Evolutionary conservation across 2,888 invertebrate genomes (phyloP).

Genomic region (Diarsia mendica): DNA sequence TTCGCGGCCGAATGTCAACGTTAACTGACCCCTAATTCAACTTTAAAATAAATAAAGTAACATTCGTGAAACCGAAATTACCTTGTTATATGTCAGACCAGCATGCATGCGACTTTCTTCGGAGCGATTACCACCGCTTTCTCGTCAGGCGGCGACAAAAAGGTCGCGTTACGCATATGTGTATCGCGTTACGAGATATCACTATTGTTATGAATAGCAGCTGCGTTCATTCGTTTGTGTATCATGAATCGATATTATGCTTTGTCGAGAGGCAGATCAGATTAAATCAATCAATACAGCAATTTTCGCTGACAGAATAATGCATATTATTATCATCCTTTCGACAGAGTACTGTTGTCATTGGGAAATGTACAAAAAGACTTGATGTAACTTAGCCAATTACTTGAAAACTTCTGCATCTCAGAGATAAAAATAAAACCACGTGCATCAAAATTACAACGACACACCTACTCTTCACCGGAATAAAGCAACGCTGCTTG

Average conservation of each 20-base stretch:
- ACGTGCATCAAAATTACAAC: background rate
- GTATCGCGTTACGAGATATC: constrained; percentile 37
- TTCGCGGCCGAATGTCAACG: background rate
- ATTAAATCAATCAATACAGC: background rate
- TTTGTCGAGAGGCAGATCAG: background rate
- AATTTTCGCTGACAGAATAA: background rate
- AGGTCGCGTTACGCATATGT: constrained; percentile 40
- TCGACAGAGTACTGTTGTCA: background rate
- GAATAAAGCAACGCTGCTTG: too few species aligned
- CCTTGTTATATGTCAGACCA: constrained; percentile 28
- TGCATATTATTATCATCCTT: background rate
- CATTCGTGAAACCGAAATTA: constrained; percentile 11
- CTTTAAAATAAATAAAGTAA: background rate
- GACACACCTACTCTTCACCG: background rate
- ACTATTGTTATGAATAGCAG: constrained; percentile 34
- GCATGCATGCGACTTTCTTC: constrained; percentile 41
- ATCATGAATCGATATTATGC: constrained; percentile 16
- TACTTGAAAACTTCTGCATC: background rate
- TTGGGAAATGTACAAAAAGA: background rate
- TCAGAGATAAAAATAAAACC: background rate
- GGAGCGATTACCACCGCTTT: constrained; percentile 42
- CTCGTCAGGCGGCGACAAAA: constrained; percentile 42
- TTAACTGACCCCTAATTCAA: background rate
- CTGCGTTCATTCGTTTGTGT: constrained; percentile 28
- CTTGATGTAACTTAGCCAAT: background rate